phyloP scores from a whole-genome alignment of 1,140 invertebrate species.

The Formica selysi region DNA sequence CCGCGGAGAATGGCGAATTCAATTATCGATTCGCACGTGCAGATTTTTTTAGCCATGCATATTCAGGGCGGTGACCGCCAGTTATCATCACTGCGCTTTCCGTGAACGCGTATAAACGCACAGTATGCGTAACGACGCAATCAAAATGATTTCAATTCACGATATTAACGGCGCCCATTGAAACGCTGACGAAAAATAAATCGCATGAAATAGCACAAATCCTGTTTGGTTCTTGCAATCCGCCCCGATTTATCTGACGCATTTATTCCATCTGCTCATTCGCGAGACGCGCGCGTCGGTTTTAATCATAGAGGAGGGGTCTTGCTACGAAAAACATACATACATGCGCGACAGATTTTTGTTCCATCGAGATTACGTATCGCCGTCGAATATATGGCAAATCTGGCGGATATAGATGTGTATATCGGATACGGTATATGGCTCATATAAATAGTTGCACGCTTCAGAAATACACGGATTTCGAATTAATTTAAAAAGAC shows the following conservation, averaged over 20 bases:
- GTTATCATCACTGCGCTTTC: constrained; percentile 65
- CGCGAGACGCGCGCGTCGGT: constrained; percentile 1
- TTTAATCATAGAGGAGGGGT: constrained; percentile 31
- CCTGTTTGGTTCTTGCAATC: constrained; percentile 48
- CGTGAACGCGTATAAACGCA: constrained; percentile 39
- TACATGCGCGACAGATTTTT: not conserved
- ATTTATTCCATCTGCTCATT: constrained; percentile 40
- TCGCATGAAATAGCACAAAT: constrained; percentile 61
- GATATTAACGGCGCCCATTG: constrained; percentile 58
- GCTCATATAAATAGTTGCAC: not conserved
- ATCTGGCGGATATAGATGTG: not conserved
- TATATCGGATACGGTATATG: not conserved
- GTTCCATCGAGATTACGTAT: not conserved
- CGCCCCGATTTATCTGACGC: constrained; percentile 26
- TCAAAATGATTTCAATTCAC: constrained; percentile 67
- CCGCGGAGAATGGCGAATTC: constrained; percentile 58
- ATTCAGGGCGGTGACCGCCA: constrained; percentile 59
- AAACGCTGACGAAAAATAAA: constrained; percentile 64
- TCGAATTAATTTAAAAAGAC: constrained; percentile 1
- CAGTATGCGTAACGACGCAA: constrained; percentile 62
- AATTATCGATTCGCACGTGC: constrained; percentile 68
- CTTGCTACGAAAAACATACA: not conserved
- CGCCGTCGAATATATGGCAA: not conserved
- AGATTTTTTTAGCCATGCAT: constrained; percentile 65
- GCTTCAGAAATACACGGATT: not conserved